A percentile compares a stretch with the other conserved stretches of the same genome.
These are phyloP conservation scores for Dasyurus viverrinus DNA, from an alignment of 2,113 vertebrate genomes.

Conservation along the genomic window DNA sequence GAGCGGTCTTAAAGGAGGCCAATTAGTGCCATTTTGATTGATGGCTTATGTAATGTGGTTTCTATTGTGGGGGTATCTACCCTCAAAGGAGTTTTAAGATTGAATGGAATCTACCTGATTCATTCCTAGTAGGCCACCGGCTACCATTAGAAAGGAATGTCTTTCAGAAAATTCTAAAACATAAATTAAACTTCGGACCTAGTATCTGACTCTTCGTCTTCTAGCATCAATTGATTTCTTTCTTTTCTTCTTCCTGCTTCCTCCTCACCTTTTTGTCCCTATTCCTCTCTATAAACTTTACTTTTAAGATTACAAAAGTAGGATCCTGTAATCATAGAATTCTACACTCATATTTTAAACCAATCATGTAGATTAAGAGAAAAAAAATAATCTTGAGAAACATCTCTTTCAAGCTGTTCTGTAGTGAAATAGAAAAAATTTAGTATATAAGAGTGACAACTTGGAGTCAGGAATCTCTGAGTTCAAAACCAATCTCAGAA, in stretches of 20 bases:
- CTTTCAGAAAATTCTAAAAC: too few species aligned
- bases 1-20: background rate
- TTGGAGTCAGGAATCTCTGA: background rate
- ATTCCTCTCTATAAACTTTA: background rate
- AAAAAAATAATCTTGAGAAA: background rate
- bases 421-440: background rate
- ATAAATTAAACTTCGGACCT: background rate
- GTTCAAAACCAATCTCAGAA: background rate
- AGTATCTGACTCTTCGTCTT: background rate
- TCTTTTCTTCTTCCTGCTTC: background rate
- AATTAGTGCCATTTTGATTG: too few species aligned
- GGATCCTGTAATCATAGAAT: background rate
- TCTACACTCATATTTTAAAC: background rate
- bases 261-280: background rate
- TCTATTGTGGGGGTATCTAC: accelerated
- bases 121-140: background rate
- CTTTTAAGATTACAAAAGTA: background rate
- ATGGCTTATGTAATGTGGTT: too few species aligned
- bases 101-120: accelerated
- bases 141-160: background rate
- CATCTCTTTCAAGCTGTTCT: background rate
- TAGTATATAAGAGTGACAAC: background rate
- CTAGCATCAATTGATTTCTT: accelerated
- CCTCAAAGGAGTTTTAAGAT: background rate
- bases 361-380: background rate